Percentiles rank a stretch among this genome's conserved stretches.
Evolutionary conservation across 1,140 invertebrate genomes (phyloP).

Genomic region (Drosophila littoralis): DNA sequence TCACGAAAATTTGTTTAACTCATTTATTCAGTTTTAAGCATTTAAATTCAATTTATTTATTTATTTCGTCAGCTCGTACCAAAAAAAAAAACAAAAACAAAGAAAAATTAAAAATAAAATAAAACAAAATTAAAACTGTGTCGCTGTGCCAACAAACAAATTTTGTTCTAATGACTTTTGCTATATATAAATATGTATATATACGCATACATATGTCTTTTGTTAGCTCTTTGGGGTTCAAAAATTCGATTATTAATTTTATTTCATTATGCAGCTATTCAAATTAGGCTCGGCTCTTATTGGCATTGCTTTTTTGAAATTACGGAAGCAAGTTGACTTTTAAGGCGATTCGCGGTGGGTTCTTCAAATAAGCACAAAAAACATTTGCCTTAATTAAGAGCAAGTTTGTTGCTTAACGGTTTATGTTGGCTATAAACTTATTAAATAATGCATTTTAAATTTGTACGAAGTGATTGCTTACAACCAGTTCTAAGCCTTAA

Average conservation of each 20-base stretch:
- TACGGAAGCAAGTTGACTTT: conserved; percentile 73
- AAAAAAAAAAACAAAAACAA: conserved; percentile 14
- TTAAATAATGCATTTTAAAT: conserved; percentile 9
- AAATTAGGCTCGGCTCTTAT: conserved; percentile 54
- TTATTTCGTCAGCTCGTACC: conserved; percentile 32
- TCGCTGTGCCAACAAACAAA: conserved; percentile 70
- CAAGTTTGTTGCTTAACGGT: conserved; percentile 29
- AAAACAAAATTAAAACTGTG: conserved; percentile 55
- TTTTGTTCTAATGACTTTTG: conserved; percentile 75
- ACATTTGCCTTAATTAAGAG: conserved; percentile 29
- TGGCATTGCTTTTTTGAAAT: conserved; percentile 48
- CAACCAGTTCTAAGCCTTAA: background rate
- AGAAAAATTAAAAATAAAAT: conserved; percentile 3
- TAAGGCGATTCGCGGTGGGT: conserved; percentile 48
- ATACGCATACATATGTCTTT: conserved; percentile 2
- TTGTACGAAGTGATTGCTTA: background rate
- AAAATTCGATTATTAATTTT: conserved; percentile 52
- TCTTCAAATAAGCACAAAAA: conserved; percentile 14
- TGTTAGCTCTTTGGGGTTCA: conserved; percentile 14
- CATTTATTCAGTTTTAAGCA: conserved; percentile 47
- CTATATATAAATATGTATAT: conserved; percentile 23
- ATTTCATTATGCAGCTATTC: conserved; percentile 72
- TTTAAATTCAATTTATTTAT: conserved; percentile 72
- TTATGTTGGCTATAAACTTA: conserved; percentile 23
- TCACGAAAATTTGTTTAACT: conserved; percentile 31